Evolutionary conservation across 2,797 vertebrate genomes (phyloP), one percentile per base, ranked within the genome.

Genomic region (Intellagama lesueurii): DNA sequence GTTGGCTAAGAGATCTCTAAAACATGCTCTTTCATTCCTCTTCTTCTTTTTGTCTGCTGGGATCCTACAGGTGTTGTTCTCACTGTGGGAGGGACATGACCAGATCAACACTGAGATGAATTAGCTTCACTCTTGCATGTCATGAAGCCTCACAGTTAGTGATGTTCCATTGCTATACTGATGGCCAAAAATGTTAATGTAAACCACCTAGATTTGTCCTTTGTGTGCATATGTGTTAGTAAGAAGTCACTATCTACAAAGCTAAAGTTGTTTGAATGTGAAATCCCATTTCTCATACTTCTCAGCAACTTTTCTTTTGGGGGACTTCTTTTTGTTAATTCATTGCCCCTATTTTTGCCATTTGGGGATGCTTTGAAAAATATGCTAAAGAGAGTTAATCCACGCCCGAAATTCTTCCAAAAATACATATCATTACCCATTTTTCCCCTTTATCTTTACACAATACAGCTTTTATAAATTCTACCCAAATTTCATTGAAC

Each of bases 81-180:
- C 86, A 68, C n/a, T 80, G 69, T 52, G 40, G 22, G 26, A 26
- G 68, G 40, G 28, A 82, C 32, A 40, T 14, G 40, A 60, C 60
- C 70, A 81, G 32, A 76, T 90, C 40, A 76, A 40, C 56, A 69
- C 81, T 28, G 73, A 75, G 76, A 90, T 56, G 14, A 73, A 81
- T 81, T 30, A 19, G 22, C 35, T 40, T 28, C 30, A 87, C 72
- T 70, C 11, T 76, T 82, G 26, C 60, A 52, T 79, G 30, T 72
- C 66, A 87, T 44, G 47, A 32, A 28, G 35, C 28, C 47, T 70
- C 8, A 26, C 75, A 11, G 56, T 44, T 81, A 75, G 44, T 76
- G 47, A 69, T 77, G 44, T 44, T 75, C 60, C 56, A 24, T 40
- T 75, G 69, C 69, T 56, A 22, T 80, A 56, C 4, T 52, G 35